Evolutionary conservation across 2,888 invertebrate species (phyloP).

Genomic region (Hoplodrina blanda): DNA sequence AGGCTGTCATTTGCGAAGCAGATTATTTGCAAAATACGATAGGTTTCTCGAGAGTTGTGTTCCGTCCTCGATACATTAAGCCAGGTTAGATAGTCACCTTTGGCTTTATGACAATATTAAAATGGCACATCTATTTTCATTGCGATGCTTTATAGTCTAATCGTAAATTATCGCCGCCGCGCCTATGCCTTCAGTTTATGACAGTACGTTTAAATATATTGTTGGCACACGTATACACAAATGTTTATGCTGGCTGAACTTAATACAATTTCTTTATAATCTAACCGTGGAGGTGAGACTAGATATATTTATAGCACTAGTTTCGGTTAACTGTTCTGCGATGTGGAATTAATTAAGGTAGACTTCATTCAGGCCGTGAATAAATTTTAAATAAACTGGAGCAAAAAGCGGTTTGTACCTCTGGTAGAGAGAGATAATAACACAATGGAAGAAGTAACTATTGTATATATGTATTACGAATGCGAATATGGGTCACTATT

Average conservation of each 20-base stretch:
- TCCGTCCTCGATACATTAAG: conserved; percentile 26
- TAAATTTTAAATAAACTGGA: conserved; percentile 52
- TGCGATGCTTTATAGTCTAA: conserved; percentile 65
- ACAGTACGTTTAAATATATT: conserved; percentile 65
- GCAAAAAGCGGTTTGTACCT: conserved; percentile 35
- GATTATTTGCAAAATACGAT: conserved; percentile 58
- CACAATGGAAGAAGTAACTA: conserved; percentile 36
- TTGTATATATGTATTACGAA: conserved; percentile 9
- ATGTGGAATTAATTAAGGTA: conserved; percentile 48
- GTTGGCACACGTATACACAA: conserved; percentile 58
- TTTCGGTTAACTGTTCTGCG: conserved; percentile 33
- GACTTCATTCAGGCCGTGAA: conserved; percentile 41
- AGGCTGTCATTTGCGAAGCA: conserved; percentile 61
- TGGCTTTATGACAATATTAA: conserved; percentile 72
- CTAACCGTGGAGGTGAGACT: conserved; percentile 16
- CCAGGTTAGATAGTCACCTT: conserved; percentile 45
- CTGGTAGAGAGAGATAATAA: conserved; percentile 19
- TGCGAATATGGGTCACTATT: conserved; percentile 24
- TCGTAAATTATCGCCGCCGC: conserved; percentile 73
- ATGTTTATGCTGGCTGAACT: conserved; percentile 35
- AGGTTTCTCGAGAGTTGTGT: conserved; percentile 26
- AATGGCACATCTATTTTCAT: conserved; percentile 72
- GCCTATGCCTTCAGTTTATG: conserved; percentile 70
- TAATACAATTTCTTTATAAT: conserved; percentile 37
- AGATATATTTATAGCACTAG: conserved; percentile 32